phyloP scores from a whole-genome alignment of 2,113 vertebrate species.

The Neodon shergylaensis region DNA sequence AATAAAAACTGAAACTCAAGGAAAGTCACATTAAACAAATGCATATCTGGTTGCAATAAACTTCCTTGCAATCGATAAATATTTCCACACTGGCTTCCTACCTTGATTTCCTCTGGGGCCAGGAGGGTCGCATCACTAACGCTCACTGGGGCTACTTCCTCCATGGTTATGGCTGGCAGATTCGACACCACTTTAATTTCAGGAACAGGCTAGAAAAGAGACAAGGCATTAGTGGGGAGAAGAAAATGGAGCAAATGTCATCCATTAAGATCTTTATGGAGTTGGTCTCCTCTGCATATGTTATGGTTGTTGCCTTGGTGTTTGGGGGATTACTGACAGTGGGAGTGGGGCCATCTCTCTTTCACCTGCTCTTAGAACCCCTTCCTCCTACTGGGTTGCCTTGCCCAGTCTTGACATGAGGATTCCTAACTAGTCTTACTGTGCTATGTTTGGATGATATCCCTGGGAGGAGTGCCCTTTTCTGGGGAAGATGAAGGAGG shows the following conservation, averaged over 20 bases:
- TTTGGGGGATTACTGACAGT: background rate
- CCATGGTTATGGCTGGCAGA: constrained; percentile 94
- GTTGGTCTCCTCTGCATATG: background rate
- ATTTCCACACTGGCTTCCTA: constrained; percentile 72
- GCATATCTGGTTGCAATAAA: background rate
- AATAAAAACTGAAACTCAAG: background rate
- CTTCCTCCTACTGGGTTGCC: no score
- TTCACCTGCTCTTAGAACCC: background rate
- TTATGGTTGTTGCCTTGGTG: background rate
- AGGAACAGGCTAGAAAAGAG: constrained; percentile 89
- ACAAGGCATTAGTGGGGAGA: background rate
- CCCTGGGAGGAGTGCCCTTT: background rate
- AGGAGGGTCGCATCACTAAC: constrained; percentile 92
- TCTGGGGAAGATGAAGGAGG: background rate
- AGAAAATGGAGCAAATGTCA: background rate
- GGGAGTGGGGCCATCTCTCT: background rate
- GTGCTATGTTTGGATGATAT: background rate
- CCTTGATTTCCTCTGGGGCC: constrained; percentile 97
- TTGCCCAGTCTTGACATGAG: background rate
- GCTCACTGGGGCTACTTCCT: constrained; percentile 96
- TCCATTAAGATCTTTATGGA: background rate
- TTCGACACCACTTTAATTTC: constrained; percentile 97
- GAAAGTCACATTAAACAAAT: background rate
- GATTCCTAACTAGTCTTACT: background rate
- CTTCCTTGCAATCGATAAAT: background rate